Evolutionary conservation across 2,797 vertebrate species (phyloP), one percentile per base, ranked within the genome.

Genomic region (Sparus aurata): DNA sequence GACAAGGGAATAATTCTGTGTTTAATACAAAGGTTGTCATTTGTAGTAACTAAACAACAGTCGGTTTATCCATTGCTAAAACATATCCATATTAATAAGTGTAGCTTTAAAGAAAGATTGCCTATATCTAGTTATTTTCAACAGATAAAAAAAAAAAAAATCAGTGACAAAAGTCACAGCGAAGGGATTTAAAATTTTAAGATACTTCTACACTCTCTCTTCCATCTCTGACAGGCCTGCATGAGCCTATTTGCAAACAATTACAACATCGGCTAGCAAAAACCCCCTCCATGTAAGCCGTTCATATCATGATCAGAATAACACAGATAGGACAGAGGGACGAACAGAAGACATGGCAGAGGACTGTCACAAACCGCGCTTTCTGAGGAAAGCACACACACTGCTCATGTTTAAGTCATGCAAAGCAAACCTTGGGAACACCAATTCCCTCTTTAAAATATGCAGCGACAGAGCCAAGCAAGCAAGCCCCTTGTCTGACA

Each of bases 341-440:
- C 38, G 68, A 71, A 15, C 8, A n/a, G 57, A 34, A 22, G n/a
- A 60, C 79, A 70, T 75, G 75, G 80, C 13, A 16, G 63, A 69
- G 41, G 55, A 79, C 57, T 43, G 57, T 63, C 83, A 65, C 57
- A 73, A 76, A 77, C 80, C 11, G 75, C 47, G 84, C 57, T 65
- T 61, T 71, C 0, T 2, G 27, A 75, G 73, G 50, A 34, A 69
- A 69, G 30, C 12, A 12, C 64, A 12, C 64, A 34, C 65, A 0
- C 15, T 6, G 70, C 78, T 89, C 86, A 86, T 85, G 82, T 85
- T 87, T 82, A 89, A 88, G 79, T 86, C 83, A 62, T 68, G 61
- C 72, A 61, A 85, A 81, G 85, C 80, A 70, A 87, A 87, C 79
- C 75, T 74, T 5, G 8, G 66, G 69, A 88, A 82, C 72, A 54